phyloP scores from a whole-genome alignment of 2,113 vertebrate genomes.

The Tachuris rubrigastra region DNA sequence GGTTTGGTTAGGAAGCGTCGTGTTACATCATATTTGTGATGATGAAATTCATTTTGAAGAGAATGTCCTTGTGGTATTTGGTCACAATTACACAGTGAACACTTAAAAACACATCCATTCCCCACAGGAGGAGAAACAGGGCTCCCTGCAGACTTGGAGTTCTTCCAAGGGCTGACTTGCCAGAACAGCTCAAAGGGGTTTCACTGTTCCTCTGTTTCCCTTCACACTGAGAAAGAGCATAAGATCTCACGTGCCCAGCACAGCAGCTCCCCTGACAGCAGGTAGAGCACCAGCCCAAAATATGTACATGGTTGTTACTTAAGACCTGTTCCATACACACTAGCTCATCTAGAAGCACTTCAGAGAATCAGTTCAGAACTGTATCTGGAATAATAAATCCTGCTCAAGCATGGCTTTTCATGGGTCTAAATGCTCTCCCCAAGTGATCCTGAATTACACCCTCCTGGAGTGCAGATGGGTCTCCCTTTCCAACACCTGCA shows the following conservation, averaged over 20 bases:
- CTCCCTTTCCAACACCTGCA: neutral
- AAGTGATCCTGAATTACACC: neutral
- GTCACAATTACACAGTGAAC: neutral
- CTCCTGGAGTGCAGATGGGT: neutral
- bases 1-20: neutral
- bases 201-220: neutral
- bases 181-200: neutral
- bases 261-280: neutral
- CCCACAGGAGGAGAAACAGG: neutral
- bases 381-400: neutral
- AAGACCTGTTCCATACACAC: neutral
- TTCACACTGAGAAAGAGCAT: neutral
- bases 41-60: conserved; percentile 44
- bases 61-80: neutral
- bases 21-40: conserved; percentile 29
- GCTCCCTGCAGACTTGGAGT: neutral
- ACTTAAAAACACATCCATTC: conserved; percentile 19
- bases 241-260: rapidly evolving
- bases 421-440: neutral
- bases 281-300: neutral
- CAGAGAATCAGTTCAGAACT: neutral
- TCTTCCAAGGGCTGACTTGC: neutral
- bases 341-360: neutral
- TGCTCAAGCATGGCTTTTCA: neutral
- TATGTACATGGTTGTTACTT: rapidly evolving